Conservation (phyloP, 30 jellyfish, hydroid and myxozoan species). For the Rhopilema esculentum region DNA sequence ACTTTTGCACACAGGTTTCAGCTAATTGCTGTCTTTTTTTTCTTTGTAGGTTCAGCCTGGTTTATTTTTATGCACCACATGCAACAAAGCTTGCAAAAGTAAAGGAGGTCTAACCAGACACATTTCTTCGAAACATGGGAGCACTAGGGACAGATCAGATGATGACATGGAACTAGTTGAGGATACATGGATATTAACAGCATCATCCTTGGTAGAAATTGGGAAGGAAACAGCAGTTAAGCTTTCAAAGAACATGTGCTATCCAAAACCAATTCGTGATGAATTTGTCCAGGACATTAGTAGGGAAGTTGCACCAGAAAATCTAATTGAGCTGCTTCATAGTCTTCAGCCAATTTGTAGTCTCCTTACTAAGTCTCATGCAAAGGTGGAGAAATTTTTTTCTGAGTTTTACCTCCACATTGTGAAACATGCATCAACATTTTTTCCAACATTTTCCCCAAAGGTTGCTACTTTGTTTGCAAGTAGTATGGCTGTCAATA, state of each 20-base stretch:
- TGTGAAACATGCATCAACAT: slow-evolving; percentile 1
- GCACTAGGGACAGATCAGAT: not conserved
- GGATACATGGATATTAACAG: slow-evolving; percentile 18
- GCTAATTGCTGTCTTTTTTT: not conserved
- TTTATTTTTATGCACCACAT: not conserved
- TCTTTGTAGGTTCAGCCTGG: slow-evolving; percentile 7
- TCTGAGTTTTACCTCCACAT: not conserved
- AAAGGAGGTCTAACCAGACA: slow-evolving; percentile 4
- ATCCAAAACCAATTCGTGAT: slow-evolving; percentile 22
- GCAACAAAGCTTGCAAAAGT: not conserved
- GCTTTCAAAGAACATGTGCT: slow-evolving; percentile 14
- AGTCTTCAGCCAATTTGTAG: slow-evolving; percentile 15
- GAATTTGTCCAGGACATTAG: not conserved
- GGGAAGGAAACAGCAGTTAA: slow-evolving; percentile 13
- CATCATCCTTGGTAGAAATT: slow-evolving; percentile 7
- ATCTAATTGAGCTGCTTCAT: slow-evolving; percentile 3
- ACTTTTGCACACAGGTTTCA: not conserved
- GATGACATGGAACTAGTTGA: slow-evolving; percentile 1
- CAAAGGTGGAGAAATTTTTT: slow-evolving; percentile 21
- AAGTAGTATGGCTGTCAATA: not conserved
- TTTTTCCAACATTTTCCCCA: slow-evolving; percentile 3
- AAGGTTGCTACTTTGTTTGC: slow-evolving; percentile 1
- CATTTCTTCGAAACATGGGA: not conserved
- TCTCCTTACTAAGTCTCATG: slow-evolving; percentile 25
- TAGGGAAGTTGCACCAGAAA: not conserved